Conservation (phyloP, 2,113 vertebrate genomes). For the Notarius lentiginosus region DNA sequence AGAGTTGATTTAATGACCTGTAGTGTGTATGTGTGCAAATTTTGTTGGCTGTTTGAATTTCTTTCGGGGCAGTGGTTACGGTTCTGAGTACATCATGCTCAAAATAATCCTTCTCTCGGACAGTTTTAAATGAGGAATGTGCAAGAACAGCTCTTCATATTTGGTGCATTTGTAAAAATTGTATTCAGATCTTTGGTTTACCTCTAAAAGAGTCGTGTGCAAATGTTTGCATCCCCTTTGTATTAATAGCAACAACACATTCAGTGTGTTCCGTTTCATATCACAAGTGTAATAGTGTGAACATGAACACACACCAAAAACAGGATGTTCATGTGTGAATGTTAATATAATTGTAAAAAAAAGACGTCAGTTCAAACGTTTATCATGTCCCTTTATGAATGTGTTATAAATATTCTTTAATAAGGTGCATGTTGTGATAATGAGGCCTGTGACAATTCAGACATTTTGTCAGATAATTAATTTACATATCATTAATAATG, state of each 20-base stretch:
- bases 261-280: background rate
- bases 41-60: background rate
- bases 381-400: background rate
- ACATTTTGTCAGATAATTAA: background rate
- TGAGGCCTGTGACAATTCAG: background rate
- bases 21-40: background rate
- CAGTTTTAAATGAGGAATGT: background rate
- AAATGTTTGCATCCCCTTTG: background rate
- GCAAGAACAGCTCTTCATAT: background rate
- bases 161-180: background rate
- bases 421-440: background rate
- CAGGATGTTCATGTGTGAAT: background rate
- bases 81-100: background rate
- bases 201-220: background rate
- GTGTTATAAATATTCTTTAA: background rate
- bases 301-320: background rate
- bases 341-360: background rate
- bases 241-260: background rate
- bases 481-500: background rate
- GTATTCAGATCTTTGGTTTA: background rate
- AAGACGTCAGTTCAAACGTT: background rate
- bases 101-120: background rate
- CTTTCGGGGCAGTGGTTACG: background rate
- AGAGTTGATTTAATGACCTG: slow-evolving; percentile 4
- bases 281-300: background rate